Evolutionary conservation across 2,888 invertebrate species (phyloP), one percentile per base, ranked within the genome.

Genomic region (Creontiades dilutus): DNA sequence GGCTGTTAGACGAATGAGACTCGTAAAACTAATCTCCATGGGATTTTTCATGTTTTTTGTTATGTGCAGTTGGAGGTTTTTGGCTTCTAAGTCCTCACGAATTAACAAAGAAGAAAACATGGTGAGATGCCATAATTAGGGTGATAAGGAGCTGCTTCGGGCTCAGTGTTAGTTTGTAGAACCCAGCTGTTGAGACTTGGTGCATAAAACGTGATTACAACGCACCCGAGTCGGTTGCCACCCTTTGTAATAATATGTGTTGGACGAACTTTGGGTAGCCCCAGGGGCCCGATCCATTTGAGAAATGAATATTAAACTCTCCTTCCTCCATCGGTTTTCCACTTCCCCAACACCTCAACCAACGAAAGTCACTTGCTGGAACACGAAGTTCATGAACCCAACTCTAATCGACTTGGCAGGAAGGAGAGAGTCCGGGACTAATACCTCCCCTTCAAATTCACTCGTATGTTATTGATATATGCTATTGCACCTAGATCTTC

Each of bases 281-380:
- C 27, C 68, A 5, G 68, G 23, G 68, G 68, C n/a, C 68, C 68
- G 68, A 68, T 68, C 23, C 68, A 13, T 68, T 68, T 68, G 23
- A 23, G 68, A 68, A 68, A 68, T 68, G 68, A 19, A 68, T 68
- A 68, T 23, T 68, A 68, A 68, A 68, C 68, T 68, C 68, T 68
- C 68, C 68, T 11, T 5, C 68, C 68, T 68, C 68, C 23, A 68
- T 68, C 68, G 68, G 19, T 23, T 68, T 68, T 68, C 68, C 68
- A 11, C 23, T 12, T 23, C 68, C 19, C 68, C 19, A 68, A 68
- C 68, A 68, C 68, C 23, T 23, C 68, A 19, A 23, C 23, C 68
- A 68, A 68, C 23, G 23, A 27, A 68, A 7, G 68, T 68, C 23
- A 68, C 23, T 68, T 23, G 68, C 68, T 68, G 68, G 68, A 68